Conservation (phyloP, 2,797 vertebrate genomes). For the Cephalopachus bancanus region DNA sequence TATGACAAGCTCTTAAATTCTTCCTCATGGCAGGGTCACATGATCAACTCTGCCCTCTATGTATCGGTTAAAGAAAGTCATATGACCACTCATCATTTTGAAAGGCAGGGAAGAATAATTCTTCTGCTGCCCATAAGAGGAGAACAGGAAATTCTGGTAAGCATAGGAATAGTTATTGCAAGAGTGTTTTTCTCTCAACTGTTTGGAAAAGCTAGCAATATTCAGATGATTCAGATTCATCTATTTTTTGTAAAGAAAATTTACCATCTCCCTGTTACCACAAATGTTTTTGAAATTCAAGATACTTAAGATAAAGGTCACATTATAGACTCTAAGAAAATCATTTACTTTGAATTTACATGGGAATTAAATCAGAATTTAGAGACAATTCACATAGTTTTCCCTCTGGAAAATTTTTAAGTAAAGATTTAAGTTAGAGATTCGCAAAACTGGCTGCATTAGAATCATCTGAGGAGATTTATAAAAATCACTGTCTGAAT, state of each 20-base stretch:
- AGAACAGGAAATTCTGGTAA: background rate
- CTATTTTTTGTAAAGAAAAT: background rate
- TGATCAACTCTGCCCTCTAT: background rate
- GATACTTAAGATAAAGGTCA: background rate
- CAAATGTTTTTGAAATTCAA: slow-evolving; percentile 44
- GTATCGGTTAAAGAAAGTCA: slow-evolving; percentile 12
- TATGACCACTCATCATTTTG: background rate
- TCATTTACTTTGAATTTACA: slow-evolving; percentile 36
- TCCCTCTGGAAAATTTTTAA: background rate
- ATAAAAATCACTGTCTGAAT: background rate
- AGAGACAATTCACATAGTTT: background rate
- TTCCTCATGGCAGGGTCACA: background rate
- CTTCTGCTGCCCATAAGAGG: background rate
- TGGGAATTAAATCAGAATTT: background rate
- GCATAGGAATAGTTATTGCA: background rate
- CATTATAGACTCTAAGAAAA: slow-evolving; percentile 9
- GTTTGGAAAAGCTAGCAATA: background rate
- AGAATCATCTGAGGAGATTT: background rate
- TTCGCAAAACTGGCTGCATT: background rate
- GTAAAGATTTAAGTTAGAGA: background rate
- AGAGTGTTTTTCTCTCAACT: background rate
- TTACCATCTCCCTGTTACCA: background rate
- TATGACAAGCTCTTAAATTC: background rate
- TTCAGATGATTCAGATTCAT: background rate
- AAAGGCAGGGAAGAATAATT: background rate